Conservation (phyloP, 2,888 invertebrate species). For the Tethea ocularis region DNA sequence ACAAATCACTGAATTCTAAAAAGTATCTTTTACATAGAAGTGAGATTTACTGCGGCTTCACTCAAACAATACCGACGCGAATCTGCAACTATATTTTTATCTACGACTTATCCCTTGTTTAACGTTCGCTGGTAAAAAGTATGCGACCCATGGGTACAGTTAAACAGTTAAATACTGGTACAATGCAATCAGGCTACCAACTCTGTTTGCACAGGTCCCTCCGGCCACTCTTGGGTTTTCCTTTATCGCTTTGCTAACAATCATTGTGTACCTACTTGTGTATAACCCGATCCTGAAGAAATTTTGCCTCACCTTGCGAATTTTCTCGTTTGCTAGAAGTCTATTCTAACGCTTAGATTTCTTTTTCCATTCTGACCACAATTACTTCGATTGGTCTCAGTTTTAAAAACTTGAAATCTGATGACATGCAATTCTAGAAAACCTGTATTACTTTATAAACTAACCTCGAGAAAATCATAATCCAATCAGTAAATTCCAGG, state of each 20-base stretch:
- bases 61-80: background rate
- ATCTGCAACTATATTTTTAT: background rate
- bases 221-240: conserved; percentile 9
- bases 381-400: background rate
- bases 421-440: too few relatives aligned
- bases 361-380: conserved; percentile 1
- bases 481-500: background rate
- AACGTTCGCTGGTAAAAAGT: conserved; percentile 19
- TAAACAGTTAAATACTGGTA: conserved; percentile 28
- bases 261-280: conserved; percentile 10
- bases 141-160: conserved; percentile 22
- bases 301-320: conserved; percentile 4
- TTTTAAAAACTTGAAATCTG: background rate
- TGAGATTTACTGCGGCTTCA: background rate
- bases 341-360: background rate
- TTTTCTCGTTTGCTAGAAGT: background rate
- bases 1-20: too few relatives aligned
- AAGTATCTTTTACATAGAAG: too few relatives aligned
- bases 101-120: conserved; percentile 11
- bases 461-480: too few relatives aligned
- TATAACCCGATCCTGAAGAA: conserved; percentile 1
- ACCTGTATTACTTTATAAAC: too few relatives aligned
- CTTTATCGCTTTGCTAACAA: conserved; percentile 9
- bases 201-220: conserved; percentile 15
- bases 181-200: conserved; percentile 21